Percentiles rank a stretch among this genome's conserved stretches.
Evolutionary conservation across 2,888 invertebrate species (phyloP).

Genomic region (Troilus luridus): DNA sequence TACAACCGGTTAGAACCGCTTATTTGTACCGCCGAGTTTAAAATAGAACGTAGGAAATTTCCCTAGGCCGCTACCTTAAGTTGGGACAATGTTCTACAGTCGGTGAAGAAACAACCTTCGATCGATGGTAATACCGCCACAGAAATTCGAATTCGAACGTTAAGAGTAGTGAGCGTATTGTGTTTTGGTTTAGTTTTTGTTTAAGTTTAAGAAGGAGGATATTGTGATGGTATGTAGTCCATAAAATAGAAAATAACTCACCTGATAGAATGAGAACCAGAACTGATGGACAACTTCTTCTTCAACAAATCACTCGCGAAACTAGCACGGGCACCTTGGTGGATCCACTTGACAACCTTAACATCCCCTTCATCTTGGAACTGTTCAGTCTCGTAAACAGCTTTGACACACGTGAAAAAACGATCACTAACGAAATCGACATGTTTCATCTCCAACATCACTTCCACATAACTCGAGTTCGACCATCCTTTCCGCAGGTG

Average conservation of each 20-base stretch:
- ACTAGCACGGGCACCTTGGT: constrained; percentile 65
- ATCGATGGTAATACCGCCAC: constrained; percentile 13
- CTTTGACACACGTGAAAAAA: constrained; percentile 60
- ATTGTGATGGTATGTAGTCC: not conserved
- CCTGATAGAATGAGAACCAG: constrained; percentile 37
- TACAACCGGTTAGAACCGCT: constrained; percentile 45
- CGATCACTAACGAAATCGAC: not conserved
- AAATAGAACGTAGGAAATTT: not conserved
- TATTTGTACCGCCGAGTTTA: not conserved
- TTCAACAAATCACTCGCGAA: constrained; percentile 60
- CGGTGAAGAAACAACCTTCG: not conserved
- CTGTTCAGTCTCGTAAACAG: constrained; percentile 56
- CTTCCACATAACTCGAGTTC: constrained; percentile 50
- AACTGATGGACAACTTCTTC: constrained; percentile 35
- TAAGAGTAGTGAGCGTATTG: not conserved
- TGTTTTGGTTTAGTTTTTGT: not conserved
- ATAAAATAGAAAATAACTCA: not conserved
- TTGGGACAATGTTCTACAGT: not conserved
- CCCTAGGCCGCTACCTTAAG: not conserved
- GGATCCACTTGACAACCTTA: constrained; percentile 66
- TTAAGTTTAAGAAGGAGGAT: not conserved
- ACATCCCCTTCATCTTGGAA: constrained; percentile 60
- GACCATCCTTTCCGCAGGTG: constrained; percentile 8
- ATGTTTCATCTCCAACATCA: constrained; percentile 34
- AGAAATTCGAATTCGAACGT: not conserved